These are phyloP conservation scores for Eulemur coronatus DNA, from an alignment of 2,797 vertebrate species.

Conservation along the genomic window DNA sequence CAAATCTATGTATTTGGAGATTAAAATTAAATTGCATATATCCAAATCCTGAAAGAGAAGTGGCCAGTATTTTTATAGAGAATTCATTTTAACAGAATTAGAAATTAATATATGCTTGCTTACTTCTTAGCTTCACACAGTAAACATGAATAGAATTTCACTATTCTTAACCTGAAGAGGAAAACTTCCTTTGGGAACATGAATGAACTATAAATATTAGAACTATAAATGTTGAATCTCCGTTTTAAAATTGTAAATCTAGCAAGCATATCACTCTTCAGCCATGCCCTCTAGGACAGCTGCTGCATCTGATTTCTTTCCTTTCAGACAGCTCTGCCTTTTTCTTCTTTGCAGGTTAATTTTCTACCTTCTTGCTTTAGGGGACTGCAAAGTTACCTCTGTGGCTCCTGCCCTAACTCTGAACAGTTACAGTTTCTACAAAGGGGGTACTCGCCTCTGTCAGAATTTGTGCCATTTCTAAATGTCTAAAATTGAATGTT, in stretches of 20 bases:
- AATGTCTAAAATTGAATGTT: neutral
- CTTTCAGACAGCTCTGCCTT: neutral
- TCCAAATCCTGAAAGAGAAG: slow-evolving; percentile 25
- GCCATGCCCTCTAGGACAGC: neutral
- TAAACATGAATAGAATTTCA: slow-evolving; percentile 6
- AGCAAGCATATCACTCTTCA: neutral
- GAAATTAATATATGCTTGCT: slow-evolving; percentile 8
- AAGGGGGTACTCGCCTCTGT: neutral
- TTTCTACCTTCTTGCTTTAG: neutral
- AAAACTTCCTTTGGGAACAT: neutral
- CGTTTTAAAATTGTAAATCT: slow-evolving; percentile 12
- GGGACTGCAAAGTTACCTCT: neutral
- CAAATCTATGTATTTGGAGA: neutral
- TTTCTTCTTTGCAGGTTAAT: neutral
- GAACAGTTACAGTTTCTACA: neutral
- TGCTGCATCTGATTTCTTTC: neutral
- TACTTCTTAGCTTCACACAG: neutral
- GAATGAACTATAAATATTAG: neutral
- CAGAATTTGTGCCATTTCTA: neutral
- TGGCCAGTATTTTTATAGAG: neutral
- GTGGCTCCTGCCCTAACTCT: neutral
- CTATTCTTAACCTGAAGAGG: neutral
- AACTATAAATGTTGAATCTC: neutral
- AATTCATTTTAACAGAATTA: slow-evolving; percentile 9
- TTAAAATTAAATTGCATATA: slow-evolving; percentile 14